Base-by-base conservation (phyloP, 2,797 vertebrate genomes). In the Carcharodon carcharias region DNA sequence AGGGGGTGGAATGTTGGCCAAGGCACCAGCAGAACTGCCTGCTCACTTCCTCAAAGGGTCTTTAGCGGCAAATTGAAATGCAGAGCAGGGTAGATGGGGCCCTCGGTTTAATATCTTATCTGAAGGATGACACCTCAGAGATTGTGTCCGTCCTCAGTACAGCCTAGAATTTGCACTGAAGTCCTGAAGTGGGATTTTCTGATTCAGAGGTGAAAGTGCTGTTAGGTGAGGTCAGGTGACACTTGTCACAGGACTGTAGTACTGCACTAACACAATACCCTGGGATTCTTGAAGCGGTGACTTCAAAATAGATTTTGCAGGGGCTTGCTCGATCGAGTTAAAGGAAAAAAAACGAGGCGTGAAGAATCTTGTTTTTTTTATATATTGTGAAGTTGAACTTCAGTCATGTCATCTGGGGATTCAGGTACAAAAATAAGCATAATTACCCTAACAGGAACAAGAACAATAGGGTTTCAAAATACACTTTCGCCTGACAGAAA, bases 391-490 rank as follows among this genome's bases (percentile, higher is more conserved):
- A 28, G 67, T 50, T 71, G 67, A 73, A 95, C 94, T 77, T 54
- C 45, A 73, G 69, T 95, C 40, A 95, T 31, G 26, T 73, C 94
- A 73, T 56, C 67, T 95, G 94, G 69, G 93, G 65, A 95, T 18
- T 95, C 56, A 26, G 8, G 28, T 31, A 95, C 69, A 54, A 73
- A 95, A 95, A 71, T 95, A 95, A 95, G 16, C 67, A 35, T 95
- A 95, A 95, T 95, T 95, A 73, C 69, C 45, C 95, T 77, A 18
- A 54, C 67, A 11, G 69, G 71, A 73, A 95, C 50, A 54, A 95
- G 67, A 73, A 73, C 54, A 95, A 71, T 95, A 56, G 69, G 67
- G 28, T 73, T 73, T 95, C 94, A 95, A 54, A 95, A 77, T 73
- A 56, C 31, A 73, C 94, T 94, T 73, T 56, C 50, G 69, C 50